A percentile compares a stretch with the other conserved stretches of the same genome.
Evolutionary conservation across 2,797 vertebrate species (phyloP).

Genomic region (Lindbergichthys nudifrons): DNA sequence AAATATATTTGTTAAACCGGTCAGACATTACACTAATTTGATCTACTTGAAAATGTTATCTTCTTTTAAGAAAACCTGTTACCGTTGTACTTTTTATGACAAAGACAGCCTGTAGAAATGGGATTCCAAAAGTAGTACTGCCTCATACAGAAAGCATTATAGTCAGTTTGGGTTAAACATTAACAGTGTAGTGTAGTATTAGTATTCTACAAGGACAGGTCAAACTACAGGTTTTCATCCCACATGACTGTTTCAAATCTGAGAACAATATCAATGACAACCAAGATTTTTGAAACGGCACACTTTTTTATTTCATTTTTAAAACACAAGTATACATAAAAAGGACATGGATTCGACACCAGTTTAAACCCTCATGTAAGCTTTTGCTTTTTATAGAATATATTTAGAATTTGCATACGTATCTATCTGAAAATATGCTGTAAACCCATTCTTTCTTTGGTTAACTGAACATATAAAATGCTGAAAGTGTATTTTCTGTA

Average conservation of each 20-base stretch:
- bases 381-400: neutral
- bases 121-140: neutral
- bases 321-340: constrained; percentile 1
- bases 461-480: constrained; percentile 8
- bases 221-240: neutral
- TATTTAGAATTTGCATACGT: neutral
- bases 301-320: constrained; percentile 52
- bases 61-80: neutral
- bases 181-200: constrained; percentile 1
- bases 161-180: constrained; percentile 3
- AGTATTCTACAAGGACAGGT: neutral
- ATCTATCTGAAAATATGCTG: neutral
- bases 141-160: neutral
- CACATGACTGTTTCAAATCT: neutral
- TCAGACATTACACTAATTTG: neutral
- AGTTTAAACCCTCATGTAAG: constrained; percentile 16
- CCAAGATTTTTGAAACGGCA: constrained; percentile 18
- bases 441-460: constrained; percentile 36
- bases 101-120: neutral
- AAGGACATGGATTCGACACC: neutral
- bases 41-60: neutral
- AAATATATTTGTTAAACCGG: neutral
- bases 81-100: neutral
- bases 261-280: neutral
- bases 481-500: neutral